Evolutionary conservation across 2,113 vertebrate genomes (phyloP), one percentile per base, ranked within the genome.

Genomic region (Centrocercus urophasianus): DNA sequence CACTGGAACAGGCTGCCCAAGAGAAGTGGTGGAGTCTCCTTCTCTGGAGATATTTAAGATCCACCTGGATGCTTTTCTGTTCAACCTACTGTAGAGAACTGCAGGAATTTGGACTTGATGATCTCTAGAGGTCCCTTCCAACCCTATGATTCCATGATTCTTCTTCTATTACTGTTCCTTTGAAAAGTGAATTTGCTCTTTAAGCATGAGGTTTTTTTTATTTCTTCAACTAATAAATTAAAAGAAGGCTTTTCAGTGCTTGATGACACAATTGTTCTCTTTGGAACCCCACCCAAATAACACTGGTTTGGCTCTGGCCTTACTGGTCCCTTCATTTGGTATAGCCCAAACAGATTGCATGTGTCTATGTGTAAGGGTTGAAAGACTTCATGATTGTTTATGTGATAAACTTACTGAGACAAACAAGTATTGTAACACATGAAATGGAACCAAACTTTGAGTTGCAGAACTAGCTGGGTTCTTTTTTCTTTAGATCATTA

Each of bases 351-450:
- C 36, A 72, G 76, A 74, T 59, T 57, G 43, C 57, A 48, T 65
- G 57, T 91, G 76, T 87, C 67, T 34, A 56, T 3, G 11, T 52
- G 70, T 78, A 43, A 72, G 59, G 70, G 54, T 79, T 86, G 73
- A 88, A 77, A 9, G 3, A n/a, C 52, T 85, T 83, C 30, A 90
- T 71, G 83, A 52, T 63, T 93, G 77, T 86, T 94, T 88, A 84
- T 88, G 63, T 75, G 24, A 48, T 40, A 86, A 90, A 95, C 87
- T 36, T 88, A 27, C 65, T 18, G 27, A 11, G 52, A 95, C 65
- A 92, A 86, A 57, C 65, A 75, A 93, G 66, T 81, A 70, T 82
- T 92, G 93, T 93, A 90, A 84, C 70, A 34, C 34, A 75, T 7
- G 36, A 90, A 88, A 59, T 13, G 1, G 5, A 45, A 47, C 54